Evolutionary conservation across 1,140 invertebrate genomes (phyloP).

Genomic region (Babylonia areolata): DNA sequence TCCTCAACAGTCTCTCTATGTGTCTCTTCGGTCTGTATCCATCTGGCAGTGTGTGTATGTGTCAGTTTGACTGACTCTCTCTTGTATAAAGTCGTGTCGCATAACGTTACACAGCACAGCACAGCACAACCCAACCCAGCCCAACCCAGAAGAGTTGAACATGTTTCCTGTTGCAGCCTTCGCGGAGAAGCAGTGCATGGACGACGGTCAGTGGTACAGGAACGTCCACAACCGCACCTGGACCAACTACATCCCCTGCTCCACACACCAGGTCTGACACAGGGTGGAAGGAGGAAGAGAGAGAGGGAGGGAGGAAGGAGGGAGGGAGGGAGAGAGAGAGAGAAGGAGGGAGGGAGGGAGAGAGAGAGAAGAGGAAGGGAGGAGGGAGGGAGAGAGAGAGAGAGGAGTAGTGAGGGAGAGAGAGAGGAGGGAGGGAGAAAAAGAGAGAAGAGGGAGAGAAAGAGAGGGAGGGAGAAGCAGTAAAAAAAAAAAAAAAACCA

Average conservation of each 20-base stretch:
- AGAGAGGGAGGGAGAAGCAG: too few species aligned
- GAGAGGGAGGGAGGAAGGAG: neutral
- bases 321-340: neutral
- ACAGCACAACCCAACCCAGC: too few species aligned
- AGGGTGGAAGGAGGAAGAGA: neutral
- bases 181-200: slow-evolving; percentile 8
- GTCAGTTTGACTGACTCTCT: neutral
- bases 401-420: neutral
- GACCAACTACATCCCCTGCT: slow-evolving; percentile 10
- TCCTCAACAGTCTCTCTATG: neutral
- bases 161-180: neutral
- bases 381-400: neutral
- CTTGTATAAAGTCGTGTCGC: too few species aligned
- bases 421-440: too few species aligned
- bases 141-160: too few species aligned
- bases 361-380: too few species aligned
- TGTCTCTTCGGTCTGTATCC: neutral
- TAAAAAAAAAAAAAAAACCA: too few species aligned
- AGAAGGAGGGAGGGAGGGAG: neutral
- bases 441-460: too few species aligned
- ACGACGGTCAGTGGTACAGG: slow-evolving; percentile 8
- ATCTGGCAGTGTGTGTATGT: neutral
- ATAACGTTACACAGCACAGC: too few species aligned
- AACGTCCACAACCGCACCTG: neutral
- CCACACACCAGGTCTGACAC: neutral